Conservation (phyloP, 2,113 vertebrate genomes). For the Platanista minor region DNA sequence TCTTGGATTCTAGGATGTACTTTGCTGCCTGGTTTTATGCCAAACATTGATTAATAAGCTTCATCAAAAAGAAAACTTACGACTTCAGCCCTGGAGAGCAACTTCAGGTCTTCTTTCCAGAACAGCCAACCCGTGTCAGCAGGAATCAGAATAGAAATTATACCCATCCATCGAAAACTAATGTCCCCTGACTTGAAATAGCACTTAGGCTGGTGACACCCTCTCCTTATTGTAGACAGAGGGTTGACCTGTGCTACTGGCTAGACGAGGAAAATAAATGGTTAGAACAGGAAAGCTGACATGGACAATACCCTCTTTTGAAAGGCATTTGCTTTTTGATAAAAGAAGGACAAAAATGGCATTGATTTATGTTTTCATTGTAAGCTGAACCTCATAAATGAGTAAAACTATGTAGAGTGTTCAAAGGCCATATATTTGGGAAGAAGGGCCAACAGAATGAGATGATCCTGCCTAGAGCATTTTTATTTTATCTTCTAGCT, state of each 20-base stretch:
- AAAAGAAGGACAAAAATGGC: slow-evolving; percentile 17
- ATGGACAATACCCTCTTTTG: background rate
- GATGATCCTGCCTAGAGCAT: background rate
- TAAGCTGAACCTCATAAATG: background rate
- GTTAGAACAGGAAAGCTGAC: background rate
- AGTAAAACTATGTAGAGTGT: background rate
- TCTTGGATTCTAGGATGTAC: slow-evolving; percentile 40
- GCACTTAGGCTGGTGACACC: background rate
- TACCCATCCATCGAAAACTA: background rate
- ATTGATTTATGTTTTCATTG: slow-evolving; percentile 51
- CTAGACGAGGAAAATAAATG: background rate
- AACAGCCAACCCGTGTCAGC: slow-evolving; percentile 52
- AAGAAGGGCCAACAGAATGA: background rate
- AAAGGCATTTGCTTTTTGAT: slow-evolving; percentile 18
- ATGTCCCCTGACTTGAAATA: background rate
- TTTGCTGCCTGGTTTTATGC: slow-evolving; percentile 57
- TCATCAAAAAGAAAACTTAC: slow-evolving; percentile 64
- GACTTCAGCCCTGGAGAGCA: slow-evolving; percentile 61
- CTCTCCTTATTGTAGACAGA: background rate
- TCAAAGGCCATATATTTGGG: background rate
- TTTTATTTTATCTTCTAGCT: background rate
- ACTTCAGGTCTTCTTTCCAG: slow-evolving; percentile 56
- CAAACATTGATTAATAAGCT: slow-evolving; percentile 72
- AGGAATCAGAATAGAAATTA: slow-evolving; percentile 38
- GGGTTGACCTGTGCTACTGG: background rate